Evolutionary conservation across 1,140 invertebrate genomes (phyloP).

Genomic region (Nephotettix cincticeps): DNA sequence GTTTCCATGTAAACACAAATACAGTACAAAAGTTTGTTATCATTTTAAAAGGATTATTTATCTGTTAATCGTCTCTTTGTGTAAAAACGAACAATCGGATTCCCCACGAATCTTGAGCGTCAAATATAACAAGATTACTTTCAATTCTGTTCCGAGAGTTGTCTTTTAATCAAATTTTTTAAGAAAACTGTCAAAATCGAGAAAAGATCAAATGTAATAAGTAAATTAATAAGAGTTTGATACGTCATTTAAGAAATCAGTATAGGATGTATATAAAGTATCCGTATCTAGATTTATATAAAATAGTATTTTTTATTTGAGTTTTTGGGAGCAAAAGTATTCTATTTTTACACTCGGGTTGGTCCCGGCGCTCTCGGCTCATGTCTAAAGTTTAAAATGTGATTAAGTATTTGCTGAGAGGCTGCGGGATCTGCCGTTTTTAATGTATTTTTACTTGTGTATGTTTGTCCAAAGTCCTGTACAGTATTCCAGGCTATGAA

Average conservation of each 20-base stretch:
- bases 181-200: conserved; percentile 7
- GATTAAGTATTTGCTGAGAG: not conserved
- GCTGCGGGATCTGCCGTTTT: not conserved
- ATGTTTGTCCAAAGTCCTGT: conserved; percentile 8
- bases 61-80: not conserved
- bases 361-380: not conserved
- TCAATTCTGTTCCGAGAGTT: not conserved
- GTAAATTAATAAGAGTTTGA: conserved; percentile 15
- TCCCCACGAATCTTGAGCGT: not conserved
- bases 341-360: conserved; percentile 15
- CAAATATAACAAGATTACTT: not conserved
- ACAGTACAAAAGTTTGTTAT: conserved; percentile 16
- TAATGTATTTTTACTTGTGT: conserved; percentile 1
- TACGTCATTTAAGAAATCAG: conserved; percentile 14
- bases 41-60: conserved; percentile 1
- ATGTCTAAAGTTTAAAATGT: not conserved
- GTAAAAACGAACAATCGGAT: not conserved
- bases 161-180: not conserved
- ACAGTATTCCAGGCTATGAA: conserved; percentile 4
- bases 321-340: conserved; percentile 26
- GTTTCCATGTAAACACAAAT: not conserved
- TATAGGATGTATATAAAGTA: conserved; percentile 20
- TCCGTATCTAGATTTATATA: conserved; percentile 20
- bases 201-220: not conserved
- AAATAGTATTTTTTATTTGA: conserved; percentile 26